Conservation (phyloP, 92 coral and sea anemone genomes). For the Siderastrea radians region DNA sequence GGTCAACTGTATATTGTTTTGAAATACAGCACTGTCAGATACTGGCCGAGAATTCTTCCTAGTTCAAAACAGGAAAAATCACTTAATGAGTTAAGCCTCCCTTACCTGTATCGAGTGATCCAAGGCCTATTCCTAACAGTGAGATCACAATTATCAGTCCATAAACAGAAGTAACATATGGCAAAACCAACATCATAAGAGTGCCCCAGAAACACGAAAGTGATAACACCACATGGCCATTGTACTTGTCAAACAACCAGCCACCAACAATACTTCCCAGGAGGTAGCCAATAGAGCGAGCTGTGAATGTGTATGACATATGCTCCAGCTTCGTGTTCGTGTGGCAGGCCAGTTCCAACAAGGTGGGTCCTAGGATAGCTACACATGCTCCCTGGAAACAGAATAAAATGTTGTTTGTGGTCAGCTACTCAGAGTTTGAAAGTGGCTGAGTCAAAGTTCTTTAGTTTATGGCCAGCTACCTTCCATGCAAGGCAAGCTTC, state of each 20-base stretch:
- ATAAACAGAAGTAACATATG: conserved; percentile 70
- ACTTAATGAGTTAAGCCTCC: not conserved
- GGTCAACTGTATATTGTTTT: too few relatives aligned
- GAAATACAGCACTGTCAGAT: too few relatives aligned
- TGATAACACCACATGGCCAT: conserved; percentile 81
- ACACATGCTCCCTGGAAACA: conserved; percentile 75
- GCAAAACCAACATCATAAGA: conserved; percentile 77
- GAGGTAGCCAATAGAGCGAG: conserved; percentile 91
- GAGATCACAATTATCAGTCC: conserved; percentile 72
- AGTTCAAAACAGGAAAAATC: too few relatives aligned
- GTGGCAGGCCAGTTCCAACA: conserved; percentile 82
- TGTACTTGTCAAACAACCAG: conserved; percentile 91
- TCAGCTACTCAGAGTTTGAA: not conserved
- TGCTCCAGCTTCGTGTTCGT: conserved; percentile 66
- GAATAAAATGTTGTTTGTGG: not conserved
- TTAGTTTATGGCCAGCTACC: too few relatives aligned
- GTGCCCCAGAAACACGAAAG: conserved; percentile 79
- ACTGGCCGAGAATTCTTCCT: too few relatives aligned
- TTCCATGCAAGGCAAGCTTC: too few relatives aligned
- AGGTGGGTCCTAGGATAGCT: conserved; percentile 92
- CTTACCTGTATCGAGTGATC: conserved; percentile 94
- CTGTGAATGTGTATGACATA: conserved; percentile 90
- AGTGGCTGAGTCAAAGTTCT: too few relatives aligned
- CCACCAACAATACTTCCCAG: conserved; percentile 93
- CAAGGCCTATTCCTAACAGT: conserved; percentile 73